Percentiles rank a stretch among this genome's conserved stretches.
Evolutionary conservation across 2,888 invertebrate genomes (phyloP).

Genomic region (Iphiclides podalirius): DNA sequence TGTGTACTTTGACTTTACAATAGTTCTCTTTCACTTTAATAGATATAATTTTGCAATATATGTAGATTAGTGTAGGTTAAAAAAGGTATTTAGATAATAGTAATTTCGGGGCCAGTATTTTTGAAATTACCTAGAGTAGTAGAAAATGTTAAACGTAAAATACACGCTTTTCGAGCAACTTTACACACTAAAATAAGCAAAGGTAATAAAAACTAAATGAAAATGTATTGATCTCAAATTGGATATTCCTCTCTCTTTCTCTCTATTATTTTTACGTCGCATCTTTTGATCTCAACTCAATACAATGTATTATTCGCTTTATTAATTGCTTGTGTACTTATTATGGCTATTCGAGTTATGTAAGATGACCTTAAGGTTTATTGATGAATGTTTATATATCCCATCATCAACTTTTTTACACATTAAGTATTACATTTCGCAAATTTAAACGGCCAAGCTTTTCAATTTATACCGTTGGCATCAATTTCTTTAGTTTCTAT

Average conservation of each 20-base stretch:
- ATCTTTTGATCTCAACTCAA: slow-evolving; percentile 47
- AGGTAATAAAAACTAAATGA: slow-evolving; percentile 14
- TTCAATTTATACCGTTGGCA: no score
- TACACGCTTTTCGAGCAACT: no score
- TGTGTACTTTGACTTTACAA: slow-evolving; percentile 18
- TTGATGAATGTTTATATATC: no score
- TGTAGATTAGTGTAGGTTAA: slow-evolving; percentile 5
- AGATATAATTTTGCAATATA: slow-evolving; percentile 7
- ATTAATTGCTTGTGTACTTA: slow-evolving; percentile 26
- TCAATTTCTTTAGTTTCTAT: no score
- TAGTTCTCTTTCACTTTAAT: slow-evolving; percentile 8
- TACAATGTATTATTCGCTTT: slow-evolving; percentile 13
- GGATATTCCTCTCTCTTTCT: slow-evolving; percentile 44
- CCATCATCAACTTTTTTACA: not conserved
- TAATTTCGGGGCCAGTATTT: slow-evolving; percentile 63
- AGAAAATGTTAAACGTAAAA: slow-evolving; percentile 21
- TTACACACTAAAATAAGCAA: slow-evolving; percentile 2
- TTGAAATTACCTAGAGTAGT: slow-evolving; percentile 46
- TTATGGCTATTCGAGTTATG: not conserved
- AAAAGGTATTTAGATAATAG: slow-evolving; percentile 26
- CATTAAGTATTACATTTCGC: no score
- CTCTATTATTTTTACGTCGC: slow-evolving; percentile 29
- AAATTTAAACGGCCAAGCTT: no score
- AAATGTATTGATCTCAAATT: slow-evolving; percentile 64
- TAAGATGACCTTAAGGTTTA: not conserved